Conservation (phyloP, 2,113 vertebrate species). For the Rhea americana region DNA sequence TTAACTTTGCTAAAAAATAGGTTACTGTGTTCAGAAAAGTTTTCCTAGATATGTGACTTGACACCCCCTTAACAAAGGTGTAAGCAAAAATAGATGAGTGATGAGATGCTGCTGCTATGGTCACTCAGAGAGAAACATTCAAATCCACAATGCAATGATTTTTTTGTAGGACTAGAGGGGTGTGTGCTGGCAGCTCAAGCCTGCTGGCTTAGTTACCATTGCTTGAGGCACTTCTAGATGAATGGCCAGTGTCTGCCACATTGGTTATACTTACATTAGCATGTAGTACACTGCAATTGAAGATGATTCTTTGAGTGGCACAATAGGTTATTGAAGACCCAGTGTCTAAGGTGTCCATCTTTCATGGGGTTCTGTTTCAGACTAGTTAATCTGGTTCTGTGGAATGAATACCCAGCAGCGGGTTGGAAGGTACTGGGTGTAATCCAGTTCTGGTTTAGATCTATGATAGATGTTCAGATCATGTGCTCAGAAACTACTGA, state of each 20-base stretch:
- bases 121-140: background rate
- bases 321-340: rapidly evolving
- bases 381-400: background rate
- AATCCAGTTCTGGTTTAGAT: background rate
- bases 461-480: background rate
- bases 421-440: background rate
- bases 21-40: background rate
- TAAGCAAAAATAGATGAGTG: background rate
- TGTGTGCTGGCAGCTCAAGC: background rate
- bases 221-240: background rate
- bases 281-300: background rate
- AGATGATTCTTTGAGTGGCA: background rate
- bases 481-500: background rate
- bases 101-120: background rate
- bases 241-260: background rate
- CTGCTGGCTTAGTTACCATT: background rate
- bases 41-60: background rate
- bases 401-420: background rate
- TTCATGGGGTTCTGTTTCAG: background rate
- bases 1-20: background rate
- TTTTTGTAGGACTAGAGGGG: background rate
- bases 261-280: background rate
- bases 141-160: background rate
- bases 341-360: rapidly evolving
- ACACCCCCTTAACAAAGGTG: background rate